Base-by-base conservation (phyloP, 2,888 invertebrate genomes). In the Tetragonisca angustula region DNA sequence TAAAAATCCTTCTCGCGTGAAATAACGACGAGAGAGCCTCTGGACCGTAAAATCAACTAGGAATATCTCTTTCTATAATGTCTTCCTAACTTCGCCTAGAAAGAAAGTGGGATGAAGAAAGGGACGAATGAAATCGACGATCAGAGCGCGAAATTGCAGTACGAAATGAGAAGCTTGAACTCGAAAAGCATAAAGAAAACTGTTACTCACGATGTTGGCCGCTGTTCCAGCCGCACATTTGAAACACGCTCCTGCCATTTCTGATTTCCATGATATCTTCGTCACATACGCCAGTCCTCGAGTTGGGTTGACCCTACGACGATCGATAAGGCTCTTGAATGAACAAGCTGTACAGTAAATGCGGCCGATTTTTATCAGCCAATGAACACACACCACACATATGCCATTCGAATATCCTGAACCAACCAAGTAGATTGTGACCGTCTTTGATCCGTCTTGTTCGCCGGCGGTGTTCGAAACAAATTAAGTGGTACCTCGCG, bases 151-250 rank as follows among this genome's bases (percentile, higher is more conserved):
- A 59, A n/a, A 59, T 59, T 59, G 56, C 5, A 61, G 21, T 6
- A 4, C 43, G 52, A 52, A 64, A 69, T 54, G 36, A 59, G 15
- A 62, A 65, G 21, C 65, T 54, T 32, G 32, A 50, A 43, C 54
- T 13, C n/a, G 36, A 9, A 5, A 24, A 6, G 19, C 19, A 49
- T 59, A 32, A 24, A 59, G 32, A n/a, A 24, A 43, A 69, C 2
- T 65, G 4, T 21, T 76, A 80, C 90, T 95, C 94, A 98, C 98
- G 95, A 90, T 98, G 98, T 90, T 98, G 98, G 21, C 97, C 97
- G 91, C 97, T 97, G 92, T 98, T 98, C 92, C 97, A 96, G 1
- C 98, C 98, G 92, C 98, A 98, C 17, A 98, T 90, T 21, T 95
- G 96, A 86, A 98, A 95, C 68, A 89, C 73, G 32, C 72, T 92